phyloP scores from a whole-genome alignment of 2,797 vertebrate genomes.

The Pipistrellus pygmaeus region DNA sequence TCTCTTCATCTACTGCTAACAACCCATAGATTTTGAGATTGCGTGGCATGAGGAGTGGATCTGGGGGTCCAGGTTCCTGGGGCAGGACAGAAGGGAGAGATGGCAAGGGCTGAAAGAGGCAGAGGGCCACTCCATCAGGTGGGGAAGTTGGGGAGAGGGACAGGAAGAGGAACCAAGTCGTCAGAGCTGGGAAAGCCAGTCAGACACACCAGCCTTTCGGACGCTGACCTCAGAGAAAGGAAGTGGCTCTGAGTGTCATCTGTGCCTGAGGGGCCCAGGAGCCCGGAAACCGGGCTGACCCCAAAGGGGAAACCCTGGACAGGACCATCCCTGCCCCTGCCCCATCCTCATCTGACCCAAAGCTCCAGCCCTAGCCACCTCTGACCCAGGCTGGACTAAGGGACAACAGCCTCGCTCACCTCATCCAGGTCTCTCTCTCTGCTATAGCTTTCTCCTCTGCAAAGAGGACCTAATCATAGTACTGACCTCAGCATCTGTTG shows the following conservation, averaged over 20 bases:
- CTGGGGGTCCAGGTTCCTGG: not conserved
- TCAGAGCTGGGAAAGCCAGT: not conserved
- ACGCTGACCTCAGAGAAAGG: not conserved
- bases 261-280: not conserved
- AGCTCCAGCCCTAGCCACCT: not conserved
- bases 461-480: not conserved
- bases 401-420: not conserved
- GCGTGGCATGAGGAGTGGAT: not conserved
- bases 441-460: not conserved
- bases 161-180: not conserved
- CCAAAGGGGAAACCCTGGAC: not conserved
- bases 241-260: not conserved
- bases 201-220: not conserved
- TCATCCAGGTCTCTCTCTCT: not conserved
- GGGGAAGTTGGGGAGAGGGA: slow-evolving; percentile 75
- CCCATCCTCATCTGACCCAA: not conserved
- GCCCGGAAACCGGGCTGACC: not conserved
- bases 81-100: not conserved
- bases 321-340: not conserved
- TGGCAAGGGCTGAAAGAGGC: not conserved
- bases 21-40: not conserved
- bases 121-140: not conserved
- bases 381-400: not conserved
- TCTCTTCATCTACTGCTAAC: not conserved
- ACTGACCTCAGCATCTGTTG: not conserved